Evolutionary conservation across 1,140 invertebrate genomes (phyloP).

Genomic region (Drosophila varians): DNA sequence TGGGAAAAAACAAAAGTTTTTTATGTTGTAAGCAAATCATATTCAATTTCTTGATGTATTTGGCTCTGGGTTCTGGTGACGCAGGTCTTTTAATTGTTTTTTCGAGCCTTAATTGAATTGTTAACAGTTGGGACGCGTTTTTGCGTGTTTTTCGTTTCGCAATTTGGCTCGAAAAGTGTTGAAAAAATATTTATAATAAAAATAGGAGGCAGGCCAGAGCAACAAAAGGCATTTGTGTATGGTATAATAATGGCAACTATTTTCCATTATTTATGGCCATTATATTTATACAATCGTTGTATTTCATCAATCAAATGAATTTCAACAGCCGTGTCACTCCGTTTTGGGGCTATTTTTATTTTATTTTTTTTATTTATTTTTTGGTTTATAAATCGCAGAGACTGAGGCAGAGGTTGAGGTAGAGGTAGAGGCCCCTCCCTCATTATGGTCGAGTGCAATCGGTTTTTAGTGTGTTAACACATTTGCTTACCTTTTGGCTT

Average conservation of each 20-base stretch:
- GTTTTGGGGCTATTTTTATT: constrained; percentile 2
- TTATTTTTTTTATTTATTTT: constrained; percentile 3
- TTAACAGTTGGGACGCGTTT: constrained; percentile 63
- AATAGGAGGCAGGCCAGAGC: constrained; percentile 3
- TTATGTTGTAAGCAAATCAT: background rate
- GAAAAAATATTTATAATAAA: constrained; percentile 8
- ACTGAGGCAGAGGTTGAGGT: no score
- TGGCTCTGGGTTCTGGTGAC: constrained; percentile 54
- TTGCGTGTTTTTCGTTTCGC: constrained; percentile 19
- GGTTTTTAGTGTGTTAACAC: constrained; percentile 43
- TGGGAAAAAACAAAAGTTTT: no score
- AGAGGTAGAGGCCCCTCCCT: no score
- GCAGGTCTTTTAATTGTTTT: constrained; percentile 29
- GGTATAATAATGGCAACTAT: constrained; percentile 10
- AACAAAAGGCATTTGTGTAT: constrained; percentile 11
- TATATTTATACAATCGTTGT: constrained; percentile 59
- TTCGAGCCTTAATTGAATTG: constrained; percentile 48
- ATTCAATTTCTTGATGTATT: constrained; percentile 23
- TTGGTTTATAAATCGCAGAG: background rate
- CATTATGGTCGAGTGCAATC: constrained; percentile 53
- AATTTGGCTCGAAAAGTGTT: constrained; percentile 20
- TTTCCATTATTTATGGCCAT: constrained; percentile 68
- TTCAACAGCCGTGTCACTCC: constrained; percentile 61
- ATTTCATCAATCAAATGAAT: constrained; percentile 73
- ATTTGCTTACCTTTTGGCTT: constrained; percentile 18